phyloP scores from a whole-genome alignment of 2,888 invertebrate species.

The Geophilus truncorum region DNA sequence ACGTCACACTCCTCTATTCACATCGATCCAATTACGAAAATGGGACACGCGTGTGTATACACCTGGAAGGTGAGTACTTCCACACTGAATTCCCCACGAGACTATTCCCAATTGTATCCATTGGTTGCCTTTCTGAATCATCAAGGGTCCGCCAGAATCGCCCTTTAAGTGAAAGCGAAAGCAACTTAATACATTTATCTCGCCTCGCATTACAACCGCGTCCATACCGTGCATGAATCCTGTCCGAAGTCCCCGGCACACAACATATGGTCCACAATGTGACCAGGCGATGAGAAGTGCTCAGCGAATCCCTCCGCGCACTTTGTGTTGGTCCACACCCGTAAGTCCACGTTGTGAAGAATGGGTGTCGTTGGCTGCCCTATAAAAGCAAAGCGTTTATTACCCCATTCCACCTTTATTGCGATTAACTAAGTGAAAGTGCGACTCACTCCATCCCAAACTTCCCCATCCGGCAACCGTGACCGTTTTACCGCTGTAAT shows the following conservation, averaged over 20 bases:
- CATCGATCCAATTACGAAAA: constrained; percentile 34
- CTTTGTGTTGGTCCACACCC: constrained; percentile 39
- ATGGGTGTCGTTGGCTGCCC: constrained; percentile 38
- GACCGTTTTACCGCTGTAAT: constrained; percentile 64
- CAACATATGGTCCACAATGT: constrained; percentile 79
- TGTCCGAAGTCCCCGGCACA: constrained; percentile 78
- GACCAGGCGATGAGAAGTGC: constrained; percentile 58
- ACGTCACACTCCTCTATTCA: neutral
- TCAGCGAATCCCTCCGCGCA: constrained; percentile 36
- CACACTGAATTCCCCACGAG: constrained; percentile 39
- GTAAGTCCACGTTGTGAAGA: constrained; percentile 49
- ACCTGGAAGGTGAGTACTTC: constrained; percentile 33
- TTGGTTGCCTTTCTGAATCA: constrained; percentile 30
- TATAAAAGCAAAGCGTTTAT: too few relatives aligned
- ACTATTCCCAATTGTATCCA: constrained; percentile 38
- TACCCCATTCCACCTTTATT: neutral
- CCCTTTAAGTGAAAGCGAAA: constrained; percentile 28
- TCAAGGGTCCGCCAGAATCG: constrained; percentile 37
- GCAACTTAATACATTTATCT: neutral
- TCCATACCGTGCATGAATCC: constrained; percentile 76
- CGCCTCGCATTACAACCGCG: too few relatives aligned
- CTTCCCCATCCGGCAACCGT: constrained; percentile 89
- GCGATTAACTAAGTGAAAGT: neutral
- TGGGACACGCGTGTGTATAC: constrained; percentile 36
- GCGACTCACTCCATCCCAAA: constrained; percentile 45